Evolutionary conservation across 1,140 invertebrate genomes (phyloP).

Genomic region (Campoletis sonorensis): DNA sequence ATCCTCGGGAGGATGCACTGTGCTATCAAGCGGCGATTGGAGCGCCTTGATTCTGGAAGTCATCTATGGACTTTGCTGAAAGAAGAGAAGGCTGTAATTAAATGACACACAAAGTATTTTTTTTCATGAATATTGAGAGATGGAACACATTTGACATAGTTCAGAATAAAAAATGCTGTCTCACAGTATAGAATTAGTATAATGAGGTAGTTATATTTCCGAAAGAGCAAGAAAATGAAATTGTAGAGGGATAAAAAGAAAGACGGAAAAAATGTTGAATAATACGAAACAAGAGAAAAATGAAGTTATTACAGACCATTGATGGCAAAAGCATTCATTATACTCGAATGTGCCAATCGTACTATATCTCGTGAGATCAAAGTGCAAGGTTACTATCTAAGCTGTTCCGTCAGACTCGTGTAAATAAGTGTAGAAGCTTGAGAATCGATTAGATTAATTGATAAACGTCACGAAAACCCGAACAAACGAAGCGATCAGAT

Average conservation of each 20-base stretch:
- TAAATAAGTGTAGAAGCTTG: constrained; percentile 20
- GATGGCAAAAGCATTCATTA: constrained; percentile 42
- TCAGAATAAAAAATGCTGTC: background rate
- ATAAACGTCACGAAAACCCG: constrained; percentile 39
- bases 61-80: constrained; percentile 50
- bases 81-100: background rate
- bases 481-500: background rate
- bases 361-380: constrained; percentile 45
- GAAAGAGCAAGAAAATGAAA: background rate
- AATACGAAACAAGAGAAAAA: too few relatives aligned
- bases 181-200: constrained; percentile 13
- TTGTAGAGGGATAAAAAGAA: background rate
- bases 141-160: background rate
- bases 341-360: constrained; percentile 39
- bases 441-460: constrained; percentile 49
- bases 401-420: background rate
- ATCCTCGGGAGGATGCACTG: background rate
- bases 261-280: too few relatives aligned
- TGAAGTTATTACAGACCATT: constrained; percentile 23
- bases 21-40: background rate
- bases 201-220: constrained; percentile 16
- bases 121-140: background rate
- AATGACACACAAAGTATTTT: constrained; percentile 18
- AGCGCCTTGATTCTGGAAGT: constrained; percentile 39
- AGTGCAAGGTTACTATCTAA: constrained; percentile 48